Evolutionary conservation across 2,888 invertebrate species (phyloP).

Genomic region (Elysia crispata): DNA sequence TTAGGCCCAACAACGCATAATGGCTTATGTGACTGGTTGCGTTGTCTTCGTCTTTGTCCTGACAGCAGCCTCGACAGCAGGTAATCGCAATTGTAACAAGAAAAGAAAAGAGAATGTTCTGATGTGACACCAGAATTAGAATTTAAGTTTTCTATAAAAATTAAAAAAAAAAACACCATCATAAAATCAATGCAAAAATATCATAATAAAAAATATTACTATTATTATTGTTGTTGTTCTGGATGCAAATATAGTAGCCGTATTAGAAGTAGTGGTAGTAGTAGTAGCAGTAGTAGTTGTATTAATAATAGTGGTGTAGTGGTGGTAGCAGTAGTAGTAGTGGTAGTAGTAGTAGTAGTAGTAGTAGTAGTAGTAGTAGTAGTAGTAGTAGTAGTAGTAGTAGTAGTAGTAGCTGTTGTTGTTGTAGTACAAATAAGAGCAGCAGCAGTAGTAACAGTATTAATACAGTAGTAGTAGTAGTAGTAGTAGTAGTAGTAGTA

Average conservation of each 20-base stretch:
- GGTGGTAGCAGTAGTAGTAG: too few species aligned
- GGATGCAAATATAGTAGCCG: not conserved
- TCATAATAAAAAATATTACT: not conserved
- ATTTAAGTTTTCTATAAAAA: too few species aligned
- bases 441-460: not conserved
- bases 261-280: too few species aligned
- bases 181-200: too few species aligned
- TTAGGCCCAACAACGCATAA: constrained; percentile 70
- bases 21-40: constrained; percentile 63
- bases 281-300: too few species aligned
- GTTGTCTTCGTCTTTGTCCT: constrained; percentile 58
- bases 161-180: too few species aligned
- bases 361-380: not conserved
- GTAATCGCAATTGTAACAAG: too few species aligned
- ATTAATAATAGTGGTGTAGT: too few species aligned
- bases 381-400: not conserved
- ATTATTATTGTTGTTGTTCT: not conserved
- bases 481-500: not conserved
- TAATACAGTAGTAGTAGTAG: not conserved
- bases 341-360: not conserved
- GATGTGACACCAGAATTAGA: too few species aligned
- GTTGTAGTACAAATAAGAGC: not conserved
- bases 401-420: not conserved
- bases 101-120: too few species aligned
- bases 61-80: too few species aligned